A percentile compares a stretch with the other conserved stretches of the same genome.
Evolutionary conservation across 2,888 invertebrate species (phyloP).

Genomic region (Pardosa pseudoannulata): DNA sequence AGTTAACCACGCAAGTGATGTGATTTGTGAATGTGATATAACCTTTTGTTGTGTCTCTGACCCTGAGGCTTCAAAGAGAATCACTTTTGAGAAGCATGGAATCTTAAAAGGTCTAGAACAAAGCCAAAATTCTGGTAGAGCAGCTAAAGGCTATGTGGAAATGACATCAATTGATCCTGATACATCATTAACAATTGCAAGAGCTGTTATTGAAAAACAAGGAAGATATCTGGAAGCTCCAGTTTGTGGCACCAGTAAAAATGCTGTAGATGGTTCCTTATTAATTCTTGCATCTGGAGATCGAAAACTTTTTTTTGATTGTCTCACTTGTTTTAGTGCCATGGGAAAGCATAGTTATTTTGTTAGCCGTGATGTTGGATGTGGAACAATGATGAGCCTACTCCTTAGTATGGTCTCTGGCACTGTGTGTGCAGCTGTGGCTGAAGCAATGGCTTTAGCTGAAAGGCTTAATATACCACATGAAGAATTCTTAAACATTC

Average conservation of each 20-base stretch:
- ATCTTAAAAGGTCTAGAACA: slow-evolving; percentile 86
- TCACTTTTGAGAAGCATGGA: slow-evolving; percentile 96
- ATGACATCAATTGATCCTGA: slow-evolving; percentile 97
- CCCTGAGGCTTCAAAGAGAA: slow-evolving; percentile 93
- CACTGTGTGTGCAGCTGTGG: slow-evolving; percentile 91
- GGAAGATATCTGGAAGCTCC: slow-evolving; percentile 95
- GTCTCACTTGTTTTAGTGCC: slow-evolving; percentile 95
- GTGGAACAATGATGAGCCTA: slow-evolving; percentile 95
- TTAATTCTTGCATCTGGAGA: slow-evolving; percentile 85
- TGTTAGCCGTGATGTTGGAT: slow-evolving; percentile 92
- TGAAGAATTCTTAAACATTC: slow-evolving; percentile 91
- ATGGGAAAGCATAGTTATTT: slow-evolving; percentile 96
- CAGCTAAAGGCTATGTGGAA: slow-evolving; percentile 93
- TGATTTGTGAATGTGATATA: slow-evolving; percentile 92
- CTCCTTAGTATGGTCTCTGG: slow-evolving; percentile 93
- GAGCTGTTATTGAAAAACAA: slow-evolving; percentile 82
- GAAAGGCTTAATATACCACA: slow-evolving; percentile 93
- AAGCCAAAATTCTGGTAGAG: slow-evolving; percentile 75
- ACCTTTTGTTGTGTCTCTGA: slow-evolving; percentile 97
- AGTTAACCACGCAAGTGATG: slow-evolving; percentile 89
- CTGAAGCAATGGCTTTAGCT: slow-evolving; percentile 95
- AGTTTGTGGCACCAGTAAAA: slow-evolving; percentile 92
- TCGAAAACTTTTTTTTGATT: slow-evolving; percentile 91
- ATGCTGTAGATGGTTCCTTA: slow-evolving; percentile 89
- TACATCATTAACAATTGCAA: slow-evolving; percentile 93